Base-by-base conservation (phyloP, 1,140 invertebrate species). In the Bombyx mori region DNA sequence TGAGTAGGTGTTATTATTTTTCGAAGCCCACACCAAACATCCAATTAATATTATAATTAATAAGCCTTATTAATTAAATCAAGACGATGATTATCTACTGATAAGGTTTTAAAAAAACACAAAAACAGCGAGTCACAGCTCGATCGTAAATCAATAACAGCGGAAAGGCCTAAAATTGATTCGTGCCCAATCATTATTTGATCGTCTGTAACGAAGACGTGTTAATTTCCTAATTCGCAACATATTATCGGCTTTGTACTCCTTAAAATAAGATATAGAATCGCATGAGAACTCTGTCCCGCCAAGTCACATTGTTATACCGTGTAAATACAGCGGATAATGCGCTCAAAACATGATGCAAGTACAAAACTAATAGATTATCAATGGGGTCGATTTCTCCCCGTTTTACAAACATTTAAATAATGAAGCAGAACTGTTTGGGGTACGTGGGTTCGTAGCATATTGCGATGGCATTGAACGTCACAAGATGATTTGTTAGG, bases 401-500 rank as follows among this genome's bases (percentile, higher is more conserved):
- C 55, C 58, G 42, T 12, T 44, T 12, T 5, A 35, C 48, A 50
- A 51, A 51, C 50, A 51, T 71, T 72, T 75, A 68, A 62, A 62
- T 53, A 54, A 54, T 57, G 69, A 68, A 68, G 68, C 46, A 47
- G 46, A n/a, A 47, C 6, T 47, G 46, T 47, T 18, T 47, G 46
- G 46, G 46, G 46, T 47, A 35, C 46, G 10, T 51, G 50, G 42
- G 50, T 35, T 35, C 50, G 50, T 66, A 86, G 82, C 83, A 86
- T 86, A 84, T 86, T 86, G 79, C 79, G 69, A 71, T 82, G 77
- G 79, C 79, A 83, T 79, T 77, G 82, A 83, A 86, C 75, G 82
- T 85, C 84, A 87, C 77, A 77, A 73, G 75, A 87, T 87, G 84
- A 87, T 87, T 87, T 85, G 84, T 87, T 80, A 66, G 69, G 80